Evolutionary conservation across 2,888 invertebrate genomes (phyloP), one percentile per base, ranked within the genome.

Genomic region (Cactoblastis cactorum): DNA sequence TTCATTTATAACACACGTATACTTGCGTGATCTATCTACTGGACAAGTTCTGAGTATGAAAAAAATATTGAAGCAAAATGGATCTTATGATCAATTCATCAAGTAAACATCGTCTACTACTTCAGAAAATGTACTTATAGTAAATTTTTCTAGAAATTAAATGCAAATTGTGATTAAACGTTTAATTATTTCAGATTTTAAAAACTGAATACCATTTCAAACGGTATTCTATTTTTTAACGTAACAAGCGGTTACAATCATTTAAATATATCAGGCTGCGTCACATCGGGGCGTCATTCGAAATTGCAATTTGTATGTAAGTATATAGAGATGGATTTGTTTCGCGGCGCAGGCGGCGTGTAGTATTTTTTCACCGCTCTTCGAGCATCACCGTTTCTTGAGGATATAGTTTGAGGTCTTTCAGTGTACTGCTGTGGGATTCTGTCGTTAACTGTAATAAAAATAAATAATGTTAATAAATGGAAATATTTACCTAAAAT

Each of bases 321-420:
- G 47, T 14, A 5, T 17, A 37, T 46, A 22, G 35, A 22, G 50
- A 52, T 52, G 56, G 49, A 45, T 53, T 55, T 52, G 53, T 43
- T 19, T 28, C 28, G 50, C 48, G 52, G 46, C 57, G 50, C 43
- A 32, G 53, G 58, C 51, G 52, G 50, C 14, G 17, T 19, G 48
- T 38, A 41, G 43, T 46, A 53, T 38, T 46, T 28, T 55, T 82
- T 95, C 94, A 97, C 93, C 96, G 95, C 88, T 97, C 97, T 86
- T 98, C 98, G 66, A 98, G 90, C 90, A 96, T 97, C 65, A 98
- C 93, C 62, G 97, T 97, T 91, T 98, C 98, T 91, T 98, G 97
- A 49, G 97, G 95, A 85, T 92, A 97, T 69, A 98, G 92, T 81
- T 97, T 97, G 63, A 97, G 90, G 63, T 95, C 93, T 77, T 93